Evolutionary conservation across 2,888 invertebrate species (phyloP), one percentile per base, ranked within the genome.

Genomic region (Eurytoma adleriae): DNA sequence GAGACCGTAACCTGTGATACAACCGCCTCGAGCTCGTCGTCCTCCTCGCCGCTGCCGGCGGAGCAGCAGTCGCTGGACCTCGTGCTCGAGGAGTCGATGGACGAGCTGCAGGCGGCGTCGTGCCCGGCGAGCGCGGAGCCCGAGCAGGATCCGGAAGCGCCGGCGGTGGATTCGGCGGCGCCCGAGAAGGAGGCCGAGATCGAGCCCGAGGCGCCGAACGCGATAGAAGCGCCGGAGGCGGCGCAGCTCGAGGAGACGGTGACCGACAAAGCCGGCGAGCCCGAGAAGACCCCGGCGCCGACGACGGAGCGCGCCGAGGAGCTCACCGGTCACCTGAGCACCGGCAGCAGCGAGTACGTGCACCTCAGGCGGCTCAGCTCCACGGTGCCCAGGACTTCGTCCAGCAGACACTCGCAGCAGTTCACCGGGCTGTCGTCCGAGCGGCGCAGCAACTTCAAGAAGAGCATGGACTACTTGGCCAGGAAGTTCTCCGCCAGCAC

Each of bases 381-480:
- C 50, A 20, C 80, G 10, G 71, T 81, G 20, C 69, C 74, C 30
- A 67, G 83, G 24, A 82, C 85, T 7, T 74, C 74, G 18, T 48
- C 68, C 5, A 64, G 85, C 14, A 88, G 86, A 78, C 85, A 88
- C 0, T 40, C 40, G 10, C 40, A 40, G 40, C 83, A 86, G 20
- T 83, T 88, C 62, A 90, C 89, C 0, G 91, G 91, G 0, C 85
- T 91, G 18, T 91, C 90, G 61, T 89, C 90, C 1, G 91, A 91
- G 56, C 87, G 91, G 30, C 87, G 91, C 81, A 90, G 89, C 62
- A 91, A 90, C 3, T 91, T 92, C 81, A 91, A 90, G 82, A 88
- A 88, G 67, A 91, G 91, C 83, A 91, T 91, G 91, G 91, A 91
- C 18, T 89, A 88, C 13, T 83, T 92, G 30, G 91, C 91, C 18